Percentiles rank a stretch among this genome's conserved stretches.
phyloP scores from a whole-genome alignment of 2,797 vertebrate genomes.

The Ceryle rudis region DNA sequence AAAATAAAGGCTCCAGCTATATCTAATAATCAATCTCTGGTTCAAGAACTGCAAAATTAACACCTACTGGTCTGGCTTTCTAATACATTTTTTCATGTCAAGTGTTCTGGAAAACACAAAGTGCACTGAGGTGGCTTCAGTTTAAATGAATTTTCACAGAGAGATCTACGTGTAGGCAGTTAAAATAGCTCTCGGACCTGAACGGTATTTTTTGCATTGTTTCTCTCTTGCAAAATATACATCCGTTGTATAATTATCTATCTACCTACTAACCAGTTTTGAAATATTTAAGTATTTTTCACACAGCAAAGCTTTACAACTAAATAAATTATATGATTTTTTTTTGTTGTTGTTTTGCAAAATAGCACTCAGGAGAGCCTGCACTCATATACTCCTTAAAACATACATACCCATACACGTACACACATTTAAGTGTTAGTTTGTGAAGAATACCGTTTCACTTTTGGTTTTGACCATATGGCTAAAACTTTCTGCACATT shows the following conservation, averaged over 20 bases:
- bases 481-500: neutral
- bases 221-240: neutral
- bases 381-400: neutral
- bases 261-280: neutral
- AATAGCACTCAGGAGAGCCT: neutral
- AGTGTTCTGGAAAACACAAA: neutral
- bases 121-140: neutral
- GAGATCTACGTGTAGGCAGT: neutral
- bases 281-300: neutral
- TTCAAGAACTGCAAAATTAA: constrained; percentile 40
- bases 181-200: neutral
- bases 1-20: neutral
- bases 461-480: neutral
- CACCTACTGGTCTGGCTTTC: neutral
- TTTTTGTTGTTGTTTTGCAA: too few species aligned
- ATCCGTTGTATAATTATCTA: neutral
- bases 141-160: neutral
- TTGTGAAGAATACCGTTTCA: neutral
- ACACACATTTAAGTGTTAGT: neutral
- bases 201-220: neutral
- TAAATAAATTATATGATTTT: neutral
- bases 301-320: neutral
- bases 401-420: fast-evolving
- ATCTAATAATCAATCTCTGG: constrained; percentile 25
- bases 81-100: neutral